Evolutionary conservation across 2,113 vertebrate species (phyloP).

Genomic region (Perognathus longimembris): DNA sequence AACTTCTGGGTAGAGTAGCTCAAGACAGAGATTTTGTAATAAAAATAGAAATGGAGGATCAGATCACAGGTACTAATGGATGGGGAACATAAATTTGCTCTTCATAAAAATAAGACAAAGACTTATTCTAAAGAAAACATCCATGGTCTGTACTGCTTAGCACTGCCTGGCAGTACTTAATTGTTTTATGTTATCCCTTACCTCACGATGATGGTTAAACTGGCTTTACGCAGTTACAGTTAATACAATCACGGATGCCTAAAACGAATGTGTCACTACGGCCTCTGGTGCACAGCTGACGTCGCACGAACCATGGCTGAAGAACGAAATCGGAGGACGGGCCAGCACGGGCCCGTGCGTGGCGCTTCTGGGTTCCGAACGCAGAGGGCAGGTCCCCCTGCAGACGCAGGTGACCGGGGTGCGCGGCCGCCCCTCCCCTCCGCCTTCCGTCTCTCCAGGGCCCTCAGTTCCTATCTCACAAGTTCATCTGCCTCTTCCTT

Average conservation of each 20-base stretch:
- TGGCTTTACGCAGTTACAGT: neutral
- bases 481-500: neutral
- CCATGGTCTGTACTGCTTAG: neutral
- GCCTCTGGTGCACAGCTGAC: neutral
- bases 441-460: too few species aligned
- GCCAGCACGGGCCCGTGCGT: neutral
- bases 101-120: constrained; percentile 13
- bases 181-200: neutral
- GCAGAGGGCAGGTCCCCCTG: too few species aligned
- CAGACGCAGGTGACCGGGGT: too few species aligned
- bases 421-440: too few species aligned
- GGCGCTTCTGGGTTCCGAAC: neutral
- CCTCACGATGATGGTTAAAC: neutral
- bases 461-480: too few species aligned
- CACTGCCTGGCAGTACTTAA: neutral
- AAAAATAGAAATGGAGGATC: neutral
- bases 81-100: neutral
- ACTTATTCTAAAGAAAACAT: neutral
- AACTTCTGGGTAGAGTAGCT: neutral
- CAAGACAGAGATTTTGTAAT: neutral
- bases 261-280: neutral
- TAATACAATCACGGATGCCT: neutral
- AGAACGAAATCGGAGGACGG: constrained; percentile 13
- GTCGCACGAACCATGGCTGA: neutral
- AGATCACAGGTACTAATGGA: neutral